Evolutionary conservation across 2,888 invertebrate species (phyloP), one percentile per base, ranked within the genome.

Genomic region (Smittia aterrima): DNA sequence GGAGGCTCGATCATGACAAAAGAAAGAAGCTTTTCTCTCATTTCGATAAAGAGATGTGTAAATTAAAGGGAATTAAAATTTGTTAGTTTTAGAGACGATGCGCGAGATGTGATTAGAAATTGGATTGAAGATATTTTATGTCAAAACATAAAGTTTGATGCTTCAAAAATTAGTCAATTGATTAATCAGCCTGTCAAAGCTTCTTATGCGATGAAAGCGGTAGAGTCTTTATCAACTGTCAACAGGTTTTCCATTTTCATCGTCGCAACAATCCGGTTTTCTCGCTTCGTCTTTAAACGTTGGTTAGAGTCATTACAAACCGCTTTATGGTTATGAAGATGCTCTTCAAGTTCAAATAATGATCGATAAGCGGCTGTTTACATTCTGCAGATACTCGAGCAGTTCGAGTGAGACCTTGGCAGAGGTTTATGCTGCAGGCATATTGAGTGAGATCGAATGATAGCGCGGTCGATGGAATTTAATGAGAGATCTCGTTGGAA

Each of bases 311-410:
- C 47, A 16, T 47, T 47, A 47, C 16, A 47, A n/a, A 16, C 47
- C 32, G 9, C 47, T 47, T 47, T 47, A 47, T 47, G 47, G 32
- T 47, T 47, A 47, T 16, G 47, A 47, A 47, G 47, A n/a, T 47
- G 47, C 47, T 47, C 47, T 16, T 47, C 47, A 47, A 47, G 47
- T 47, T 47, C 47, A n/a, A 47, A n/a, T n/a, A 47, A 16, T 16
- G 47, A 13, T 47, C 47, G 47, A 47, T 47, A 47, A 47, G 16
- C 47, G 47, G n/a, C 47, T 47, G 47, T 47, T 47, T 47, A 47
- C 47, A 47, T 47, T 47, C 16, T 47, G 4, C 47, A n/a, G 47
- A 16, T 47, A 47, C 47, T 16, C 47, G 47, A 3, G 4, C 4
- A 9, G 32, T 32, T 32, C 9, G 47, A 47, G 47, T 11, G 47